These are phyloP conservation scores for Lamprologus speciosus DNA, from an alignment of 2,113 vertebrate genomes.

Conservation along the genomic window DNA sequence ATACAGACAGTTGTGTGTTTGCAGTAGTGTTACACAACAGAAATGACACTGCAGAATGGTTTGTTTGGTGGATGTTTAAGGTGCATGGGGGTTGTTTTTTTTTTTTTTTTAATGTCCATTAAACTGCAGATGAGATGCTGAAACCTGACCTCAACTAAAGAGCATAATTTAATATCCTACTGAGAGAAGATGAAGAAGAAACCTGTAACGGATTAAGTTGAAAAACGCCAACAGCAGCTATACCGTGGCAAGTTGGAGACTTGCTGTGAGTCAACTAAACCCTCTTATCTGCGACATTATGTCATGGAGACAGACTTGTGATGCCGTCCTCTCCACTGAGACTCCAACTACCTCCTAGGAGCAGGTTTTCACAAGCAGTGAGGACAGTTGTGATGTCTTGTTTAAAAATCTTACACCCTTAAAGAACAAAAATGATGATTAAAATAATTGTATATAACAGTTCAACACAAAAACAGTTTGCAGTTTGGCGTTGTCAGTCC, in stretches of 20 bases:
- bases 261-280: neutral
- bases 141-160: neutral
- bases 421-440: slow-evolving; percentile 26
- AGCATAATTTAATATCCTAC: neutral
- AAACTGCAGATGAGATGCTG: neutral
- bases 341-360: neutral
- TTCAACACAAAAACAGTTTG: slow-evolving; percentile 16
- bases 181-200: neutral
- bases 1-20: neutral
- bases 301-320: neutral
- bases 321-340: neutral
- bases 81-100: neutral
- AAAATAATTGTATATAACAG: slow-evolving; percentile 30
- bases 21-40: neutral
- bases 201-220: neutral
- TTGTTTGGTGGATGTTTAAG: neutral
- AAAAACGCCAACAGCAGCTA: neutral
- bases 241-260: neutral
- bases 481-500: slow-evolving; percentile 41
- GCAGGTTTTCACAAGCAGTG: neutral
- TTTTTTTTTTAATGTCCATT: neutral
- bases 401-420: slow-evolving; percentile 7
- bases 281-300: neutral
- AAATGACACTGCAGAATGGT: neutral
- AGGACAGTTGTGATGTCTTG: neutral